These are phyloP conservation scores for Acanthurus tractus DNA, from an alignment of 2,797 vertebrate species.

Conservation along the genomic window DNA sequence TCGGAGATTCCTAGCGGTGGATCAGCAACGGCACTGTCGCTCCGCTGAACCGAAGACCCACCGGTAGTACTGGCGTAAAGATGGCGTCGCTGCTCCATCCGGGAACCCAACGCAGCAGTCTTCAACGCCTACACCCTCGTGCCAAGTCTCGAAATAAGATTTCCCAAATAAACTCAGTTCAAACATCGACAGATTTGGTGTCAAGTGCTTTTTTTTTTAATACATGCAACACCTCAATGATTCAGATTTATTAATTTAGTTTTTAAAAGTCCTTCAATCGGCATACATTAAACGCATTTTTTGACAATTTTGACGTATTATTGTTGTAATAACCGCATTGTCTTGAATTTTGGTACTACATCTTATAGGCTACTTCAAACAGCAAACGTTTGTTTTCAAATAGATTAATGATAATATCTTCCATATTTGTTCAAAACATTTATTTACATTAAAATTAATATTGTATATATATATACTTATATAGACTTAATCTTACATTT, in stretches of 20 bases:
- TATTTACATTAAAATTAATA: background rate
- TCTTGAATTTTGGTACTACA: background rate
- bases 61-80: slow-evolving; percentile 83
- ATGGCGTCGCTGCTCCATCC: slow-evolving; percentile 84
- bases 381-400: background rate
- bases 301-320: background rate
- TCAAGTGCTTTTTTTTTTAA: rapidly evolving
- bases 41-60: slow-evolving; percentile 74
- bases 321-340: too few relatives aligned
- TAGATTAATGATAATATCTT: too few relatives aligned
- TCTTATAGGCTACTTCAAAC: too few relatives aligned
- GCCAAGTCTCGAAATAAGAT: slow-evolving; percentile 21
- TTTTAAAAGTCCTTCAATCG: background rate
- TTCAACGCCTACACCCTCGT: slow-evolving; percentile 31
- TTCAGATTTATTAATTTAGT: rapidly evolving
- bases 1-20: slow-evolving; percentile 70
- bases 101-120: slow-evolving; percentile 71
- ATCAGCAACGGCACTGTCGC: slow-evolving; percentile 79
- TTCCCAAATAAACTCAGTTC: background rate
- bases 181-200: background rate
- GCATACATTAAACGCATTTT: background rate
- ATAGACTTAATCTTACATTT: background rate
- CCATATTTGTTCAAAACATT: too few relatives aligned
- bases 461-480: background rate
- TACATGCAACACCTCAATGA: rapidly evolving